phyloP scores from a whole-genome alignment of 2,888 invertebrate species.

The Enchytraeus crypticus region DNA sequence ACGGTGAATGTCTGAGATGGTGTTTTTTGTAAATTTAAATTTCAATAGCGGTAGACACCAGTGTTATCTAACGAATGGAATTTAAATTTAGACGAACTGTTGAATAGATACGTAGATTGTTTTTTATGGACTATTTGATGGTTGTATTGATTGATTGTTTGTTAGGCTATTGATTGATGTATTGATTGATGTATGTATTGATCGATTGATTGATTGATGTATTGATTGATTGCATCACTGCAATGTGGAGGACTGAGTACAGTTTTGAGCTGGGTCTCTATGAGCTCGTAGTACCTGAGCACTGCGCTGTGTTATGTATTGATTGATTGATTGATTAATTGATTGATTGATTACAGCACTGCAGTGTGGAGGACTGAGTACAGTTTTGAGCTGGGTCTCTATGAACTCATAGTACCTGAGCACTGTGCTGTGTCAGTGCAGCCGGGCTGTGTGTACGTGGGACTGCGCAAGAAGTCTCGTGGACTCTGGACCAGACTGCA shows the following conservation, averaged over 20 bases:
- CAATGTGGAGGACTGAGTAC: slow-evolving; percentile 26
- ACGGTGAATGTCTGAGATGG: too few relatives aligned
- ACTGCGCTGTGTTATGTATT: slow-evolving; percentile 30
- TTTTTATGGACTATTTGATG: too few relatives aligned
- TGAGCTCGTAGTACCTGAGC: slow-evolving; percentile 29
- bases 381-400: slow-evolving; percentile 31
- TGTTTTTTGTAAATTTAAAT: too few relatives aligned
- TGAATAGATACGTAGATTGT: too few relatives aligned
- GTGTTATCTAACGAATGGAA: too few relatives aligned
- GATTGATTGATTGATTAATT: too few relatives aligned
- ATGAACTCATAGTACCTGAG: slow-evolving; percentile 29
- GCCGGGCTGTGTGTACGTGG: slow-evolving; percentile 29
- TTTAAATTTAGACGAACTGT: too few relatives aligned
- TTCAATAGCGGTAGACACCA: too few relatives aligned
- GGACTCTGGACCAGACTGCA: slow-evolving; percentile 35
- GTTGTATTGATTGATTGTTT: too few relatives aligned
- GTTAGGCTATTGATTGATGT: too few relatives aligned
- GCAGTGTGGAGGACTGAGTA: slow-evolving; percentile 27
- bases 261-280: slow-evolving; percentile 31
- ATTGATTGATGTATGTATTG: too few relatives aligned
- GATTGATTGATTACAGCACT: slow-evolving; percentile 29
- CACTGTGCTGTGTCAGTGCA: slow-evolving; percentile 28
- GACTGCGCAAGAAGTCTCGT: slow-evolving; percentile 31
- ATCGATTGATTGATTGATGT: too few relatives aligned
- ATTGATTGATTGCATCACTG: slow-evolving; percentile 29